These are phyloP conservation scores for Heteromormyrus szaboi DNA, from an alignment of 2,797 vertebrate genomes.

Conservation along the genomic window DNA sequence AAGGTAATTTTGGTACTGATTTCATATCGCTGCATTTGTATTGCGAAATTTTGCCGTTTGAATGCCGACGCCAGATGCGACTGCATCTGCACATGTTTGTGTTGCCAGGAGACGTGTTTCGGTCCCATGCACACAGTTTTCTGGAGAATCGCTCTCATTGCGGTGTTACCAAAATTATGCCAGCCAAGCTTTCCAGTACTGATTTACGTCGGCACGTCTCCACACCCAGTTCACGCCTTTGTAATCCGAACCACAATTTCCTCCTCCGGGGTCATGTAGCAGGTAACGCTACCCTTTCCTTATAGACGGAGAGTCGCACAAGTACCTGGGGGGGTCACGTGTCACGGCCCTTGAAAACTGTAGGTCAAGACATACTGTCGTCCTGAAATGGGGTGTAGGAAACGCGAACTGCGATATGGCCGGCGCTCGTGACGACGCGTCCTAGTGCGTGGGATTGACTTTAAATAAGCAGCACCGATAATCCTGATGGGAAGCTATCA, in stretches of 20 bases:
- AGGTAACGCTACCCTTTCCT: constrained; percentile 56
- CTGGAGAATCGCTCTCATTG: background rate
- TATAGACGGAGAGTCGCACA: constrained; percentile 51
- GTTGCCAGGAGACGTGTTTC: background rate
- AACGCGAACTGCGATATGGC: background rate
- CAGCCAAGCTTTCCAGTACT: background rate
- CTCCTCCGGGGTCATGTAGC: constrained; percentile 61
- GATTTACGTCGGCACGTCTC: constrained; percentile 46
- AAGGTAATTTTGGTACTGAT: background rate
- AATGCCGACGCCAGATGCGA: background rate
- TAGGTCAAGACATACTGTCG: constrained; percentile 48
- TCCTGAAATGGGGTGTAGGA: constrained; percentile 53
- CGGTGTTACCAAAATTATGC: background rate
- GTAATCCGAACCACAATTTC: constrained; percentile 64
- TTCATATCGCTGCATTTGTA: background rate
- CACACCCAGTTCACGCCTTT: constrained; percentile 38
- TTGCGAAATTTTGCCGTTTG: background rate
- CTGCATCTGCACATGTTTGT: background rate
- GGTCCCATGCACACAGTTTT: background rate
- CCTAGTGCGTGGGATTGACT: background rate
- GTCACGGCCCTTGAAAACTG: constrained; percentile 64
- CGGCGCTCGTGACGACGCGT: no score
- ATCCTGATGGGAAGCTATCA: background rate
- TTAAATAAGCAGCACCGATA: background rate
- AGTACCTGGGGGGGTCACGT: constrained; percentile 53